Percentiles rank a stretch among this genome's conserved stretches.
phyloP scores from a whole-genome alignment of 2,113 vertebrate species.

The Notechis scutatus region DNA sequence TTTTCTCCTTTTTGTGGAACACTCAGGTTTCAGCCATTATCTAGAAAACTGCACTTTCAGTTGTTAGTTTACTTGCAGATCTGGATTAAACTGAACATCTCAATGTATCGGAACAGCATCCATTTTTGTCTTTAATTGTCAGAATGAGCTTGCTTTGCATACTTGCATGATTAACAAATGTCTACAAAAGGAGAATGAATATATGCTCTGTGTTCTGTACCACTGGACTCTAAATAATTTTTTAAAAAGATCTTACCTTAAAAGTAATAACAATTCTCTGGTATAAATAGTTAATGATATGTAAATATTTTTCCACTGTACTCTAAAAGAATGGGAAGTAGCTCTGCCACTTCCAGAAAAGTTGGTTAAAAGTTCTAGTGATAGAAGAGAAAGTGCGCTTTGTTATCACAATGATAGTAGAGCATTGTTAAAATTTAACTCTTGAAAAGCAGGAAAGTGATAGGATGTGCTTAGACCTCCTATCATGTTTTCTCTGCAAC shows the following conservation, averaged over 20 bases:
- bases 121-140: not conserved
- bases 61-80: not conserved
- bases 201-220: not conserved
- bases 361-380: not conserved
- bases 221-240: not conserved
- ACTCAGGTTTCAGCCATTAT: not conserved
- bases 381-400: not conserved
- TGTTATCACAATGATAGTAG: not conserved
- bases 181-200: not conserved
- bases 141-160: not conserved
- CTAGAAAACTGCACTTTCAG: not conserved
- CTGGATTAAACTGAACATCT: not conserved
- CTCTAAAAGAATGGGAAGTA: not conserved
- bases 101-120: not conserved
- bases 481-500: not conserved
- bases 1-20: not conserved
- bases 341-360: not conserved
- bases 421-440: not conserved
- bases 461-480: not conserved
- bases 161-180: not conserved
- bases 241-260: not conserved
- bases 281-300: not conserved
- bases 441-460: not conserved
- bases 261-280: not conserved
- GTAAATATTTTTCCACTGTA: not conserved